phyloP scores from a whole-genome alignment of 1,140 invertebrate genomes.

The honey bee (Apis mellifera) region DNA sequence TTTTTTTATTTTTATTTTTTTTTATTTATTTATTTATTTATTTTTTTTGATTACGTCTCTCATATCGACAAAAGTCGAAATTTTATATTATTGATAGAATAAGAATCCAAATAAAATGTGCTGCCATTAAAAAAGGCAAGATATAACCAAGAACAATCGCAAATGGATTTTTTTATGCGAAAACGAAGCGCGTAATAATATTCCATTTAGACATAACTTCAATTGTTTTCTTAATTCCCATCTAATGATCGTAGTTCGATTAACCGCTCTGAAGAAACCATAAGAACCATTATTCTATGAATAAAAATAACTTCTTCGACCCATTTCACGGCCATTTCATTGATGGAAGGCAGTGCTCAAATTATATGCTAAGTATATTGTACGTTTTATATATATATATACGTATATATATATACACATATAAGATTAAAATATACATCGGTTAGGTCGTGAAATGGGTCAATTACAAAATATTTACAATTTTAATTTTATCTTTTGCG shows the following conservation, averaged over 20 bases:
- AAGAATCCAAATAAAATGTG: constrained; percentile 13
- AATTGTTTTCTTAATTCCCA: neutral
- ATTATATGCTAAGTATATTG: constrained; percentile 58
- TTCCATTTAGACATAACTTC: neutral
- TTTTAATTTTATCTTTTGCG: constrained; percentile 36
- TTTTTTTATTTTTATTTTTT: neutral
- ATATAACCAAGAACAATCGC: constrained; percentile 17
- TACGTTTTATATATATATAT: constrained; percentile 9
- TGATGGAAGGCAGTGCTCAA: constrained; percentile 75
- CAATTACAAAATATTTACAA: constrained; percentile 38
- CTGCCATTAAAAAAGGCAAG: constrained; percentile 12
- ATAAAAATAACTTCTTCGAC: constrained; percentile 49
- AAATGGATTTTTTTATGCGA: neutral
- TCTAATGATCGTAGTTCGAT: neutral
- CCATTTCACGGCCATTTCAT: constrained; percentile 69
- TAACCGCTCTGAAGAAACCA: constrained; percentile 12
- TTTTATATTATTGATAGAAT: neutral
- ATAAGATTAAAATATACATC: constrained; percentile 65
- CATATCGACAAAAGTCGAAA: neutral
- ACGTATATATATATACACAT: constrained; percentile 28
- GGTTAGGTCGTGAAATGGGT: constrained; percentile 63
- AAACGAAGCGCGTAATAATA: constrained; percentile 16
- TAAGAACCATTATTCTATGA: constrained; percentile 30
- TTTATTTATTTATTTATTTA: too few relatives aligned
- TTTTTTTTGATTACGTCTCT: constrained; percentile 24